Evolutionary conservation across 2,797 vertebrate genomes (phyloP).

Genomic region (Pseudochaenichthys georgianus): DNA sequence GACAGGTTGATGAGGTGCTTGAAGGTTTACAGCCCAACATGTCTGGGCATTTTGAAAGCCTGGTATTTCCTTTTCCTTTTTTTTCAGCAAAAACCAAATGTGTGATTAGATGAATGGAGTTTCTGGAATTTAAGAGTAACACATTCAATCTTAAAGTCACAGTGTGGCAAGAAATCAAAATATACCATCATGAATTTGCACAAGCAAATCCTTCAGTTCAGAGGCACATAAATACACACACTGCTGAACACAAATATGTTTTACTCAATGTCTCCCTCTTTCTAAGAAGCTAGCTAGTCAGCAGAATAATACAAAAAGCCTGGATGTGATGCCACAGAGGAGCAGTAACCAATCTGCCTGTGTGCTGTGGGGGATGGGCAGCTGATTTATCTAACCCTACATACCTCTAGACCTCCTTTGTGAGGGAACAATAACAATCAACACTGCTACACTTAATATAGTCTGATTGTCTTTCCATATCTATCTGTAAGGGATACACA

Average conservation of each 20-base stretch:
- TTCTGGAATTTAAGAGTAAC: constrained; percentile 15
- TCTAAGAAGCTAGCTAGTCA: constrained; percentile 11
- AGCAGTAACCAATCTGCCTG: constrained; percentile 18
- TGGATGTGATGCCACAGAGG: constrained; percentile 25
- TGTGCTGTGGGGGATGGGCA: constrained; percentile 44
- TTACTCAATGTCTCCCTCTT: background rate
- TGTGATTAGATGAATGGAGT: constrained; percentile 33
- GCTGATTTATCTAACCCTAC: constrained; percentile 39
- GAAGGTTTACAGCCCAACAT: constrained; percentile 43
- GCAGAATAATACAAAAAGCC: constrained; percentile 4
- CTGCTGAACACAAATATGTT: constrained; percentile 9
- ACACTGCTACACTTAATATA: background rate
- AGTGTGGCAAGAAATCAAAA: constrained; percentile 10
- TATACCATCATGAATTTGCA: constrained; percentile 2
- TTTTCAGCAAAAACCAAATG: background rate
- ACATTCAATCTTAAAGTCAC: constrained; percentile 1
- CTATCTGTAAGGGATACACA: background rate
- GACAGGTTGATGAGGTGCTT: constrained; percentile 45
- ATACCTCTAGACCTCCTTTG: constrained; percentile 36
- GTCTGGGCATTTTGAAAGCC: constrained; percentile 41
- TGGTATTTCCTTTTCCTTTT: constrained; percentile 34
- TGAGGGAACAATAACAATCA: constrained; percentile 10
- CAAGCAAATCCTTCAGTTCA: background rate
- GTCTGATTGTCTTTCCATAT: background rate
- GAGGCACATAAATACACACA: background rate